These are phyloP conservation scores for Drosophila sechellia DNA, from an alignment of 1,140 invertebrate species.

Conservation along the genomic window DNA sequence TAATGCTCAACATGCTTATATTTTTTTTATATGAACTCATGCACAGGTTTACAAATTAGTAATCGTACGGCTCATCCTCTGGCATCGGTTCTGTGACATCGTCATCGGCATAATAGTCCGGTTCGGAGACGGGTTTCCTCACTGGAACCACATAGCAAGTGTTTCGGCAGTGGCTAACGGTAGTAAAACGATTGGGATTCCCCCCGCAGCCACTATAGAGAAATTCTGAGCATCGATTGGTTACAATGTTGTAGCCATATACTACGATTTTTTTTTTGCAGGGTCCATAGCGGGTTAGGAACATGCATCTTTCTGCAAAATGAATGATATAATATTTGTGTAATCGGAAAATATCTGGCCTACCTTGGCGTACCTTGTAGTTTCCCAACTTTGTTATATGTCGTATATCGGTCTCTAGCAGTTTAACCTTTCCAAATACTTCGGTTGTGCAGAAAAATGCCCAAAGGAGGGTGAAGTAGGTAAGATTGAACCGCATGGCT, in stretches of 20 bases:
- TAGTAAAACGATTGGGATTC: conserved; percentile 51
- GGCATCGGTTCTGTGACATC: too few species aligned
- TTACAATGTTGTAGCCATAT: conserved; percentile 21
- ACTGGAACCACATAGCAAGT: background rate
- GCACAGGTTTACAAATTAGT: too few species aligned
- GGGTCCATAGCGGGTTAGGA: background rate
- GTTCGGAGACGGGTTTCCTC: background rate
- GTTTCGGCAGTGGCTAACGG: conserved; percentile 4
- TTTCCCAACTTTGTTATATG: background rate
- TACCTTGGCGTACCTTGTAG: conserved; percentile 13
- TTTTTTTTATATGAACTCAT: background rate
- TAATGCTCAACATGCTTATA: background rate
- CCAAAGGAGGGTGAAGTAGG: background rate
- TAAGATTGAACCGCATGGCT: conserved; percentile 14
- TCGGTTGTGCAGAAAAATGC: background rate
- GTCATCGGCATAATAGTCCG: conserved; percentile 1
- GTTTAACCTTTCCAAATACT: background rate
- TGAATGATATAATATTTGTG: background rate
- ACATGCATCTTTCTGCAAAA: conserved; percentile 8
- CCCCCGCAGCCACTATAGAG: conserved; percentile 48
- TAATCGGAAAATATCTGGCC: background rate
- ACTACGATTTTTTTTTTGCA: background rate
- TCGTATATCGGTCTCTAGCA: too few species aligned
- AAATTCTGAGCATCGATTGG: conserved; percentile 10
- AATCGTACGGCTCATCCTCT: too few species aligned